These are phyloP conservation scores for Isurus oxyrinchus DNA, from an alignment of 2,113 vertebrate genomes.

Conservation along the genomic window DNA sequence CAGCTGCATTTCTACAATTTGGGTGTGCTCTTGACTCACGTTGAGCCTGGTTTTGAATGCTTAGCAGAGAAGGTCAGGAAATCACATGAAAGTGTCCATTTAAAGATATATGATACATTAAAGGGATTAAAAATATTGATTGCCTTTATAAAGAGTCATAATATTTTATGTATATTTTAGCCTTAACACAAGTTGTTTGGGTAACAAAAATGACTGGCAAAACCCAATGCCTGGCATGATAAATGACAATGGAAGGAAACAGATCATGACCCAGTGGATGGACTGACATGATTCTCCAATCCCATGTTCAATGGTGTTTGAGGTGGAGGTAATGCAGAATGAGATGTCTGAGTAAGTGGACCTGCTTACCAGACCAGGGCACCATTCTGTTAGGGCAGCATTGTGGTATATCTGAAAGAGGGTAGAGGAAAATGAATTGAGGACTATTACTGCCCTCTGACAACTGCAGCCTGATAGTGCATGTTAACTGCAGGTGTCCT, in stretches of 20 bases:
- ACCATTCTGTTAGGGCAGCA: not conserved
- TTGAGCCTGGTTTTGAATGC: not conserved
- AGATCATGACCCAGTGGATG: not conserved
- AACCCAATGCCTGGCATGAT: not conserved
- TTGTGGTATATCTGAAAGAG: not conserved
- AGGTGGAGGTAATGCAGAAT: not conserved
- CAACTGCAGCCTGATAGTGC: not conserved
- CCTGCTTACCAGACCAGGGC: not conserved
- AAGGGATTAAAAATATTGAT: not conserved
- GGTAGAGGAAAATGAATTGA: not conserved
- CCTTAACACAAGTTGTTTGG: not conserved
- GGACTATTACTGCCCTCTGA: not conserved
- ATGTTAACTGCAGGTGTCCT: not conserved
- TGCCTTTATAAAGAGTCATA: not conserved
- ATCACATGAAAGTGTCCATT: not conserved
- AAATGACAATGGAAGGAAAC: not conserved
- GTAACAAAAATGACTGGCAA: not conserved
- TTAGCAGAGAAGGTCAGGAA: not conserved
- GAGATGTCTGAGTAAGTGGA: not conserved
- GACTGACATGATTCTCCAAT: not conserved
- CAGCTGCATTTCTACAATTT: not conserved
- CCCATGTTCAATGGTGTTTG: not conserved
- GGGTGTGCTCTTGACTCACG: not conserved
- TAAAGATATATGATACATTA: not conserved
- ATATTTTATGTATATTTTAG: not conserved